Percentiles rank a stretch among this genome's conserved stretches.
phyloP scores from a whole-genome alignment of 2,888 invertebrate species.

The Parthenolecanium corni region DNA sequence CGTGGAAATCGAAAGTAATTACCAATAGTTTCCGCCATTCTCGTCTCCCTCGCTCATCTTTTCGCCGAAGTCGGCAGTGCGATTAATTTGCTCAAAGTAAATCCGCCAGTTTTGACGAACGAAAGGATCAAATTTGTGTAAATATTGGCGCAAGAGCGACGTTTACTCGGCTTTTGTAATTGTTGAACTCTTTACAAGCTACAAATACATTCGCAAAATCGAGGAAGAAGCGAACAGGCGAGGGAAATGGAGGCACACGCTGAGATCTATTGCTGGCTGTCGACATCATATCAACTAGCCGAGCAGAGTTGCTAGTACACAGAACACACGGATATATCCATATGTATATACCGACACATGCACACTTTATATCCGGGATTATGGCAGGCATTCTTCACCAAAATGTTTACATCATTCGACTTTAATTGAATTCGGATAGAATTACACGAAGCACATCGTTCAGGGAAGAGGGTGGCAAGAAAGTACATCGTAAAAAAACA shows the following conservation, averaged over 20 bases:
- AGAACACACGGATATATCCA: too few relatives aligned
- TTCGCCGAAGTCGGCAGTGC: neutral
- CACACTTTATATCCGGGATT: neutral
- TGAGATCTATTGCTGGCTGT: too few relatives aligned
- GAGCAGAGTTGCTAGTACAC: too few relatives aligned
- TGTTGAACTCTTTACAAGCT: conserved; percentile 9
- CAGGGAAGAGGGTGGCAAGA: neutral
- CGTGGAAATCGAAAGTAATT: neutral
- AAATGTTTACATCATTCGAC: conserved; percentile 12
- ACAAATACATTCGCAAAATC: neutral
- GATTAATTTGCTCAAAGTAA: neutral
- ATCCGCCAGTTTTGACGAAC: neutral
- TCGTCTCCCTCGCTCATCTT: too few relatives aligned
- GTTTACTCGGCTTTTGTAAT: neutral
- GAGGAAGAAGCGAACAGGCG: neutral
- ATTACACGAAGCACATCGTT: neutral
- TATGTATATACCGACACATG: too few relatives aligned
- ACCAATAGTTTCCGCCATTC: neutral
- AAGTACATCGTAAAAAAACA: neutral
- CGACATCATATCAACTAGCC: too few relatives aligned
- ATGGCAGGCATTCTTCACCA: neutral
- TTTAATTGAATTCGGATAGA: conserved; percentile 17
- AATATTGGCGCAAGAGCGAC: conserved; percentile 7
- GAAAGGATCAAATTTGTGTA: neutral
- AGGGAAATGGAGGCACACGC: neutral